phyloP scores from a whole-genome alignment of 2,888 invertebrate genomes.

The Meghimatium bilineatum region DNA sequence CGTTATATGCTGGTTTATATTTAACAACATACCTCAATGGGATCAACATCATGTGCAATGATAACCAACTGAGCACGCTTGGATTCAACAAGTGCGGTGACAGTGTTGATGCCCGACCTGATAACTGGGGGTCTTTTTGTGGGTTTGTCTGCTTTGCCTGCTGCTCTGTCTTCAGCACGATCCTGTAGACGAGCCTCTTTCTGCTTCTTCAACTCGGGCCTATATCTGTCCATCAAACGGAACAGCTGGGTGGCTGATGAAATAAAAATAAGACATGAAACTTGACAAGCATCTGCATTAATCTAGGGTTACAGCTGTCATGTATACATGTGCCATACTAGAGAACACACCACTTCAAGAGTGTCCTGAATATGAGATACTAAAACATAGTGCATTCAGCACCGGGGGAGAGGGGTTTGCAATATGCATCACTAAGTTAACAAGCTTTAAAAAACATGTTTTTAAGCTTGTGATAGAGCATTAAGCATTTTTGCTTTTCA shows the following conservation, averaged over 20 bases:
- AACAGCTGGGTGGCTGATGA: constrained; percentile 92
- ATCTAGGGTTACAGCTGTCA: no score
- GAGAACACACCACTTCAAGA: no score
- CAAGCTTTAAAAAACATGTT: no score
- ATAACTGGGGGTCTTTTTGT: constrained; percentile 93
- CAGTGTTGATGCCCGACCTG: constrained; percentile 79
- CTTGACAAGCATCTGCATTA: no score
- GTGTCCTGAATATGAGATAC: no score
- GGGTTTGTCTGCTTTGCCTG: constrained; percentile 92
- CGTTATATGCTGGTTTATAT: no score
- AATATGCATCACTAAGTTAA: no score
- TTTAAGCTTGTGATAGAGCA: no score
- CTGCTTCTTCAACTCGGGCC: constrained; percentile 93
- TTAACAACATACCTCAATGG: constrained; percentile 88
- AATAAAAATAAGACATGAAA: background rate
- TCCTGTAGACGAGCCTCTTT: constrained; percentile 94
- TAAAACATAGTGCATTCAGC: no score
- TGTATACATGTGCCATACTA: no score
- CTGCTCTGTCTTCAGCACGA: constrained; percentile 86
- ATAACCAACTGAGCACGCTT: constrained; percentile 99
- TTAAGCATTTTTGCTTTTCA: no score
- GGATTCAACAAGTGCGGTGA: constrained; percentile 91
- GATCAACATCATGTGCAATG: constrained; percentile 99
- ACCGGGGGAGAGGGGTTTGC: no score
- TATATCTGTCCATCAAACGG: constrained; percentile 97